phyloP scores from a whole-genome alignment of 2,113 vertebrate genomes.

The Peromyscus californicus region DNA sequence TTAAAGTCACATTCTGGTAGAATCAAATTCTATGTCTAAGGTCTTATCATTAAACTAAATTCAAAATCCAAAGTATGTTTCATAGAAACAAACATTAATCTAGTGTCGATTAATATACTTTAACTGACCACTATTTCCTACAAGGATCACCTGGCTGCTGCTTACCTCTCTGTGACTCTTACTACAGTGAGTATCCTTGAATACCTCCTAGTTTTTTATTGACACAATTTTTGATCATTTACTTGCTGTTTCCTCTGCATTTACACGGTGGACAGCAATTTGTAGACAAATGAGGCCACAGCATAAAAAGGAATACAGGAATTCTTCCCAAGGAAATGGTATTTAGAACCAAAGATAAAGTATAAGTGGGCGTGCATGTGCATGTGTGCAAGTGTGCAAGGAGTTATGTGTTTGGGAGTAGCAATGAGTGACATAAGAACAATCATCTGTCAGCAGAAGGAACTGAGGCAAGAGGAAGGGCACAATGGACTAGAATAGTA shows the following conservation, averaged over 20 bases:
- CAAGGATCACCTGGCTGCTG: neutral
- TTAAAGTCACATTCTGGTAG: neutral
- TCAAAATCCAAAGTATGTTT: constrained; percentile 55
- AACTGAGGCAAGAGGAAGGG: neutral
- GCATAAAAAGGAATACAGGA: neutral
- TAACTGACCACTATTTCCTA: neutral
- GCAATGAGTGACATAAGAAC: neutral
- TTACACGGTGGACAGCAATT: neutral
- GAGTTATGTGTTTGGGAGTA: neutral
- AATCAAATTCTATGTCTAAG: neutral
- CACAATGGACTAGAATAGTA: neutral
- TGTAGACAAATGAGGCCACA: neutral
- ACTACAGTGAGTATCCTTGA: neutral
- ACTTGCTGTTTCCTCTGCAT: neutral
- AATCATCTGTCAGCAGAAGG: neutral
- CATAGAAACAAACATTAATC: constrained; percentile 39
- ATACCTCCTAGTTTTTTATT: neutral
- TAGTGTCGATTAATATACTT: neutral
- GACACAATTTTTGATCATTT: neutral
- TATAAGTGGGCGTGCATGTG: neutral
- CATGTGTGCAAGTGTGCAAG: neutral
- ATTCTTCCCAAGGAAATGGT: neutral
- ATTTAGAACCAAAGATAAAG: neutral
- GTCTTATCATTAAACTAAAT: constrained; percentile 56
- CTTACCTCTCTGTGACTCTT: neutral